Base-by-base conservation (phyloP, 2,797 vertebrate genomes). In the Enteromius viviparus region DNA sequence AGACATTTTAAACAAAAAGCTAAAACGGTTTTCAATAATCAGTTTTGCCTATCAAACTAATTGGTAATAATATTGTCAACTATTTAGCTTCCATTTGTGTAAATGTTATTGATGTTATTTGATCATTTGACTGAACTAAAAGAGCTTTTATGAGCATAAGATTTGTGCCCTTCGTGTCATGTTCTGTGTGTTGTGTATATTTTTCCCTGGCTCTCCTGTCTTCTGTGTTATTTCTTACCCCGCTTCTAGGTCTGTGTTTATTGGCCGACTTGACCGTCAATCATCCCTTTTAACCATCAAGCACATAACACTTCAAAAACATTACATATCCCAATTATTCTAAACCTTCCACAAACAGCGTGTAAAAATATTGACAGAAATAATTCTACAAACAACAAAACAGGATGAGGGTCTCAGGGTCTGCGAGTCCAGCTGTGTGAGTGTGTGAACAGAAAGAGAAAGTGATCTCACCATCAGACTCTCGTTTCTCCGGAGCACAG, bases 401-500 rank as follows among this genome's bases (percentile, higher is more conserved):
- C 2, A 51, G 64, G 81, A 69, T 66, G 19, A 58, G n/a, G 10
- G 62, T 66, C 3, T 55, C 5, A 3, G 62, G 26, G 62, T 32
- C 23, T 60, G 19, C 60, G 34, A 69, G 37, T 37, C 4, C 74
- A 70, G 81, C 62, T 76, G 71, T 42, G 80, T 1, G 37, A 53
- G 45, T 74, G 45, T 49, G 70, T 26, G 60, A 76, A 21, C 37
- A 69, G 37, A 23, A 82, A 76, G 45, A 66, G 71, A 47, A 78
- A 62, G 29, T 83, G 74, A 51, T 85, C 96, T 97, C 89, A 99
- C 98, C 97, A 99, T 90, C 1, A 97, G 91, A 85, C 93, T 95
- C 64, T 97, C 95, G 0, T 91, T 94, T 88, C 95, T 97, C 88
- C 93, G 93, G 8, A 99, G 84, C 60, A 99, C 97, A 0, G 93